Base-by-base conservation (phyloP, 2,888 invertebrate genomes). In the Cantharis rufa region DNA sequence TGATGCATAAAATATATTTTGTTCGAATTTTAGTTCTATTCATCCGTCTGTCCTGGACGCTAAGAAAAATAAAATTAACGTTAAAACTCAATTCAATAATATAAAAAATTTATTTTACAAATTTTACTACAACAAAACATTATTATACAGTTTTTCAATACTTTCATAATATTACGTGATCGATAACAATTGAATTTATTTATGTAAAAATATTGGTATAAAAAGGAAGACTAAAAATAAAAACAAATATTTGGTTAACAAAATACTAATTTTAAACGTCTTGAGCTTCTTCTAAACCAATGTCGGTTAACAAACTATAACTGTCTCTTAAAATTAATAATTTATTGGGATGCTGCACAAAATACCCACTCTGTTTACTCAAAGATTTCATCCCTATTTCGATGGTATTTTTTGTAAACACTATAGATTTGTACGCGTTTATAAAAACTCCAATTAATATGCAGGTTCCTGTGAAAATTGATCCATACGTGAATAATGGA, bases 321-420 rank as follows among this genome's bases (percentile, higher is more conserved):
- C 76, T 76, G 32, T 74, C 70, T 27, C 78, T 71, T 62, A 74
- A 32, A 11, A 76, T 72, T 27, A 72, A 69, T 10, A 69, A 21
- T 61, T 75, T 72, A 15, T 75, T 75, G 1, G 78, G 71, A 63
- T 76, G 76, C 77, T 90, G 90, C 0, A 91, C 88, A 16, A 92
- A 88, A 5, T 92, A 85, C 0, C 91, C 91, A 0, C 93, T 92
- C 15, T 94, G 92, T 15, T 94, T 89, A 70, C 94, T 88, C 15
- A 95, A 87, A 0, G 93, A 94, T 71, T 92, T 92, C 82, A 93
- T 91, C 0, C 96, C 94, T 78, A 95, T 90, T 84, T 96, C 95
- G 10, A 95, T 91, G 24, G 95, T 93, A 86, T 95, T 94, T 48
- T 93, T 89, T 0, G 93, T 92, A 77, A 94, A 92, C 0, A 94